Evolutionary conservation across 1,140 invertebrate genomes (phyloP).

Genomic region (Drosophila parvula): DNA sequence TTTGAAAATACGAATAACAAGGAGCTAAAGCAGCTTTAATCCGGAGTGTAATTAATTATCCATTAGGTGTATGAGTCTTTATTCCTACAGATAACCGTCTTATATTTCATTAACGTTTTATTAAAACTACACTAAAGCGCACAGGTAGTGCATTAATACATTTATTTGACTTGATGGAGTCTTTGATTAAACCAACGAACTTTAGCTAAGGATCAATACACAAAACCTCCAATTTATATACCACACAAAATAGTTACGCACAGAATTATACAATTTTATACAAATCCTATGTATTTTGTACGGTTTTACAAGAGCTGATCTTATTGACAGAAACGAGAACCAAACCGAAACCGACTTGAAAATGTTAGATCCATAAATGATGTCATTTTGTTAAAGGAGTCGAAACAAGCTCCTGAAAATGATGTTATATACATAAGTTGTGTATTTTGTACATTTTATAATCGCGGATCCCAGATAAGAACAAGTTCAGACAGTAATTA

Average conservation of each 20-base stretch:
- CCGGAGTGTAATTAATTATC: slow-evolving; percentile 13
- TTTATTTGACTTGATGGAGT: not conserved
- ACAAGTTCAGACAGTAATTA: not conserved
- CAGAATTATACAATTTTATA: slow-evolving; percentile 33
- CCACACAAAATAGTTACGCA: slow-evolving; percentile 5
- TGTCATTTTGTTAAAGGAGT: not conserved
- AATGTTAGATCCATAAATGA: not conserved
- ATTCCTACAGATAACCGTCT: slow-evolving; percentile 3
- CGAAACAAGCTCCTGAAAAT: not conserved
- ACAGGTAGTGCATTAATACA: not conserved
- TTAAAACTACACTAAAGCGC: slow-evolving; percentile 26
- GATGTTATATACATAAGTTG: not conserved
- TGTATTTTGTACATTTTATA: slow-evolving; percentile 12
- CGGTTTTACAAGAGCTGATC: slow-evolving; percentile 15
- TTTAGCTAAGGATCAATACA: slow-evolving; percentile 12
- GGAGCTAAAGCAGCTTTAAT: not conserved
- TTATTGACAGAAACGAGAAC: slow-evolving; percentile 13
- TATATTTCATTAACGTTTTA: slow-evolving; percentile 7
- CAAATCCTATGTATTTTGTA: slow-evolving; percentile 27
- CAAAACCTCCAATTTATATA: not conserved
- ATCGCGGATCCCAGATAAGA: not conserved
- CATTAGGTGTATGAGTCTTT: slow-evolving; percentile 4
- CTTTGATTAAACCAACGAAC: slow-evolving; percentile 31
- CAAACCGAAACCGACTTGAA: not conserved
- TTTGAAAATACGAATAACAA: not conserved